These are phyloP conservation scores for Rhinoraja longicauda DNA, from an alignment of 2,797 vertebrate genomes.

Conservation along the genomic window DNA sequence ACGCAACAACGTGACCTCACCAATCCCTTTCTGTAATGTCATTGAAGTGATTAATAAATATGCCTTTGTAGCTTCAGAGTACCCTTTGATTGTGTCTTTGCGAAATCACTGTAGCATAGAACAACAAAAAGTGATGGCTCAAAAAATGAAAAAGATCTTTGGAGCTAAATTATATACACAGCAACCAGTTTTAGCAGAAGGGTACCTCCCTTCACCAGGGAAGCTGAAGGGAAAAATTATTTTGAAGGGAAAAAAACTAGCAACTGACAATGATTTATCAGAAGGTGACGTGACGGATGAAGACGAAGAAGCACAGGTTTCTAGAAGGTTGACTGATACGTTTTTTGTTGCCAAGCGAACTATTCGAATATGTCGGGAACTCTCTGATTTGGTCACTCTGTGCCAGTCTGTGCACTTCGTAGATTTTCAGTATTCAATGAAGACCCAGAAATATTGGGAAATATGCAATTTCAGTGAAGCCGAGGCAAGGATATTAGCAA, in stretches of 20 bases:
- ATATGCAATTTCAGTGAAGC: slow-evolving; percentile 89
- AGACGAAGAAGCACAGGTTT: slow-evolving; percentile 79
- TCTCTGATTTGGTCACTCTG: slow-evolving; percentile 79
- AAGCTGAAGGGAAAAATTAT: slow-evolving; percentile 82
- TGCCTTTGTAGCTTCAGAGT: slow-evolving; percentile 84
- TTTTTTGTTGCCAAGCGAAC: slow-evolving; percentile 63
- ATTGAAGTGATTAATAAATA: slow-evolving; percentile 88
- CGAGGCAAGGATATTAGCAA: slow-evolving; percentile 81
- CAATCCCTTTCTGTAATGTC: slow-evolving; percentile 73
- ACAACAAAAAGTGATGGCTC: slow-evolving; percentile 80
- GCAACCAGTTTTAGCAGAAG: slow-evolving; percentile 61
- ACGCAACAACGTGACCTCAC: slow-evolving; percentile 66
- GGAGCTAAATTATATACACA: slow-evolving; percentile 78
- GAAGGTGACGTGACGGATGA: slow-evolving; percentile 95
- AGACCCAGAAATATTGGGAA: slow-evolving; percentile 73
- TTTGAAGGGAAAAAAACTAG: slow-evolving; percentile 83
- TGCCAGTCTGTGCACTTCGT: slow-evolving; percentile 62
- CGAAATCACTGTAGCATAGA: slow-evolving; percentile 81
- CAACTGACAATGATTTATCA: slow-evolving; percentile 61
- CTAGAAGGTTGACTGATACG: background rate
- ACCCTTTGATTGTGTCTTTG: slow-evolving; percentile 84
- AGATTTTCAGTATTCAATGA: slow-evolving; percentile 64
- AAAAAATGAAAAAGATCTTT: slow-evolving; percentile 81
- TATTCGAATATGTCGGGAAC: slow-evolving; percentile 76
- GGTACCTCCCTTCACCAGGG: slow-evolving; percentile 79